These are phyloP conservation scores for Rhea pennata DNA, from an alignment of 2,113 vertebrate species.

Conservation along the genomic window DNA sequence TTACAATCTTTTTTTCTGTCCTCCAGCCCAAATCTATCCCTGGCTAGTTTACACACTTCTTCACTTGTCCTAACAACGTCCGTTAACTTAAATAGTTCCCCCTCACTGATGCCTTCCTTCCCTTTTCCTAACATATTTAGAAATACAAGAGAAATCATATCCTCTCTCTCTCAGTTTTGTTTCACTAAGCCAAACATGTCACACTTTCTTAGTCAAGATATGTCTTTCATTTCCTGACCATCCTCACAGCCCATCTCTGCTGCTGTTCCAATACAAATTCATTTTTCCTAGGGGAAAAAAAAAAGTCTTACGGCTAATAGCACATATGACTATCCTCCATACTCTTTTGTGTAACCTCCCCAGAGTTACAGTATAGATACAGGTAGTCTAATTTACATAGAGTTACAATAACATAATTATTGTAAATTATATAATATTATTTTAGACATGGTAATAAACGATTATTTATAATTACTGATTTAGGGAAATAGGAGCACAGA, in stretches of 20 bases:
- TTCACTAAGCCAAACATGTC: not conserved
- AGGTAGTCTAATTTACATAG: not conserved
- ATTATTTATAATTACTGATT: not conserved
- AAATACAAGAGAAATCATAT: constrained; percentile 9
- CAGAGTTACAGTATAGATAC: not conserved
- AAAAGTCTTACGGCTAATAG: not conserved
- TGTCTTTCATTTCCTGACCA: constrained; percentile 39
- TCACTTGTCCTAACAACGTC: not conserved
- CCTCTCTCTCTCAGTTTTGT: not conserved
- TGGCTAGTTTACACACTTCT: not conserved
- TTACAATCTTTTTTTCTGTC: not conserved
- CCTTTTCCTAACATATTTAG: not conserved
- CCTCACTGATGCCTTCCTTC: not conserved
- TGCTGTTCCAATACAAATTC: not conserved
- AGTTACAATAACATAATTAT: not conserved
- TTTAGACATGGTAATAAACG: not conserved
- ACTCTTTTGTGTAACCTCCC: fast-evolving
- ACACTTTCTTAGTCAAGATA: constrained; percentile 5
- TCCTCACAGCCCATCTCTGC: not conserved
- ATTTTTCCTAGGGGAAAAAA: not conserved
- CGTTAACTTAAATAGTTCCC: not conserved
- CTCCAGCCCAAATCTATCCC: not conserved
- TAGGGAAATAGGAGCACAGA: not conserved
- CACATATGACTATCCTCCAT: not conserved
- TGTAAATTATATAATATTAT: not conserved